These are phyloP conservation scores for Trileptium ribeirensis DNA, from an alignment of 2,888 invertebrate genomes.

Conservation along the genomic window DNA sequence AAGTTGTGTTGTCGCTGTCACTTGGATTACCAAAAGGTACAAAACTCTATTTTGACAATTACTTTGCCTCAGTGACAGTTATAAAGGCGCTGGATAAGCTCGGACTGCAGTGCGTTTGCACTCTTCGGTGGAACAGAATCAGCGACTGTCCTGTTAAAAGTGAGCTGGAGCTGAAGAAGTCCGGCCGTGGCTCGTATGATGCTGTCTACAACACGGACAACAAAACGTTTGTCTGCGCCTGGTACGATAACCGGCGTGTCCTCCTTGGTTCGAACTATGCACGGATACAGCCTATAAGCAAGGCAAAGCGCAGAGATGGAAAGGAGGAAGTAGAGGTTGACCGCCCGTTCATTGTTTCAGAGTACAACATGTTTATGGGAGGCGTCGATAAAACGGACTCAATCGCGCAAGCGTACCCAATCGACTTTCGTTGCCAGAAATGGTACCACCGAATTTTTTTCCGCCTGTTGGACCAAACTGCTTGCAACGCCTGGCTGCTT, in stretches of 20 bases:
- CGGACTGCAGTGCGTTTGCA: not conserved
- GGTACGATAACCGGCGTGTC: slow-evolving; percentile 42
- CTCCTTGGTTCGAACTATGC: slow-evolving; percentile 41
- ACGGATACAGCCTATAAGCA: slow-evolving; percentile 37
- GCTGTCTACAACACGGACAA: not conserved
- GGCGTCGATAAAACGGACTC: slow-evolving; percentile 46
- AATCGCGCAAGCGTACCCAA: too few relatives aligned
- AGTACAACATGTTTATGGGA: slow-evolving; percentile 42
- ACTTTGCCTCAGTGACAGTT: not conserved
- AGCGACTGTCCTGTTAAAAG: not conserved
- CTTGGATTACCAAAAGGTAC: not conserved
- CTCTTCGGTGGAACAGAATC: not conserved
- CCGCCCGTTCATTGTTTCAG: slow-evolving; percentile 8
- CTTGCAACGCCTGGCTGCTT: slow-evolving; percentile 37
- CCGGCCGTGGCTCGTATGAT: not conserved
- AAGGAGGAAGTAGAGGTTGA: slow-evolving; percentile 17
- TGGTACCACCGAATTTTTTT: slow-evolving; percentile 42
- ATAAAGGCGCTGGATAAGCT: not conserved
- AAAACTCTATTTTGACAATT: not conserved
- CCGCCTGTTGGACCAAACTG: slow-evolving; percentile 35
- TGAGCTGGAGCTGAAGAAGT: not conserved
- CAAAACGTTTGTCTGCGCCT: slow-evolving; percentile 37
- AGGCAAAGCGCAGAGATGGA: slow-evolving; percentile 38
- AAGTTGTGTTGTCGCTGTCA: not conserved
- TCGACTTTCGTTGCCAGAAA: slow-evolving; percentile 40